Conservation (phyloP, 2,113 vertebrate genomes). For the Xiphias gladius region DNA sequence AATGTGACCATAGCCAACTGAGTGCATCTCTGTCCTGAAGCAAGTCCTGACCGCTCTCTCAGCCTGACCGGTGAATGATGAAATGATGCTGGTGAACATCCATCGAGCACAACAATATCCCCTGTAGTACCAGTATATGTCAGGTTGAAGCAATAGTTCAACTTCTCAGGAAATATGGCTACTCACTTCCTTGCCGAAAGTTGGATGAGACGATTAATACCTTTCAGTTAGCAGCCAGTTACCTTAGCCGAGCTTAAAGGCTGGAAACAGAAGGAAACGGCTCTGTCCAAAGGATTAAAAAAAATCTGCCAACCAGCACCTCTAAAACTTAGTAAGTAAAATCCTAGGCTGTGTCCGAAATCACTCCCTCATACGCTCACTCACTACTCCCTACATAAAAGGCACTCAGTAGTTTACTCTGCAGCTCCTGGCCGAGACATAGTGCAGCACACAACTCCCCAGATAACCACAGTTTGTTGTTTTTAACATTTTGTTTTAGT, state of each 20-base stretch:
- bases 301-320: background rate
- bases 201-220: background rate
- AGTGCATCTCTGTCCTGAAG: constrained; percentile 46
- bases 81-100: constrained; percentile 15
- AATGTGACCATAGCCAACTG: constrained; percentile 43
- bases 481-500: background rate
- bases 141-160: background rate
- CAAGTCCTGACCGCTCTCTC: constrained; percentile 40
- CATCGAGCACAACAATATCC: constrained; percentile 6
- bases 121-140: background rate
- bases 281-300: background rate
- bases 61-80: constrained; percentile 7
- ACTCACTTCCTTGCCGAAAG: background rate
- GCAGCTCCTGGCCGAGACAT: background rate
- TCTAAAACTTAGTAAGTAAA: background rate
- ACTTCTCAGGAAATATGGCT: background rate
- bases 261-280: background rate
- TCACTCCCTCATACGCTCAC: background rate
- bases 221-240: background rate
- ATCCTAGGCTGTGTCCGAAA: background rate
- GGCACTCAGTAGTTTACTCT: background rate
- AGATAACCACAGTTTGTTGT: background rate
- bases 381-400: background rate
- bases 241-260: constrained; percentile 1
- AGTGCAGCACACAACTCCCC: background rate